A percentile compares a stretch with the other conserved stretches of the same genome.
Evolutionary conservation across 2,888 invertebrate species (phyloP).

Genomic region (Iphiclides podalirius): DNA sequence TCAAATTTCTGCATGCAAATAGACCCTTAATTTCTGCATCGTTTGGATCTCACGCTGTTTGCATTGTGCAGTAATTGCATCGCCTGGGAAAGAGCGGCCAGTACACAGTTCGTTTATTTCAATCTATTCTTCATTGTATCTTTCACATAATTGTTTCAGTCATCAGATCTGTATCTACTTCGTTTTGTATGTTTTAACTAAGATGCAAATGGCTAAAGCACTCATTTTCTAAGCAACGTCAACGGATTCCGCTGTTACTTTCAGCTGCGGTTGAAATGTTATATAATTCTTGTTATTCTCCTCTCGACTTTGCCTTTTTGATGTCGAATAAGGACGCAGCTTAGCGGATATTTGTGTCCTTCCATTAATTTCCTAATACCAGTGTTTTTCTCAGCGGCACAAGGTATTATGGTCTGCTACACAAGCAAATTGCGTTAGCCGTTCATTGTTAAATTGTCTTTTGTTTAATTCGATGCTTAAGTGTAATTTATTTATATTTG

Average conservation of each 20-base stretch:
- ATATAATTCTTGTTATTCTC: no score
- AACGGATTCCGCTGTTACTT: no score
- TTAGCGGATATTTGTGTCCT: conserved; percentile 2
- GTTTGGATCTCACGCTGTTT: conserved; percentile 8
- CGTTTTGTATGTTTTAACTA: no score
- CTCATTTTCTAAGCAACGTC: no score
- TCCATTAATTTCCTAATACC: conserved; percentile 12
- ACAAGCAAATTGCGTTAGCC: conserved; percentile 11
- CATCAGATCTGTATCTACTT: no score
- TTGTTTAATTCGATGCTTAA: not conserved
- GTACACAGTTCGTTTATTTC: not conserved
- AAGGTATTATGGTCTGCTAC: conserved; percentile 21
- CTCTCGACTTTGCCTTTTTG: no score
- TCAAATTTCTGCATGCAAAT: conserved; percentile 14
- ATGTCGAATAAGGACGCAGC: not conserved
- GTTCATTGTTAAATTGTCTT: conserved; percentile 4
- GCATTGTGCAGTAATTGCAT: conserved; percentile 16
- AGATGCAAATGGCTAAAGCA: no score
- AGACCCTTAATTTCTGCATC: not conserved
- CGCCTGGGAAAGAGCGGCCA: conserved; percentile 11
- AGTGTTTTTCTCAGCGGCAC: conserved; percentile 12
- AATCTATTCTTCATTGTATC: conserved; percentile 1
- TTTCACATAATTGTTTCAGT: not conserved
- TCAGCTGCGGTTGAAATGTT: not conserved
- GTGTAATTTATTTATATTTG: not conserved